Base-by-base conservation (phyloP, 2,888 invertebrate species). In the Drosophila infuscata region DNA sequence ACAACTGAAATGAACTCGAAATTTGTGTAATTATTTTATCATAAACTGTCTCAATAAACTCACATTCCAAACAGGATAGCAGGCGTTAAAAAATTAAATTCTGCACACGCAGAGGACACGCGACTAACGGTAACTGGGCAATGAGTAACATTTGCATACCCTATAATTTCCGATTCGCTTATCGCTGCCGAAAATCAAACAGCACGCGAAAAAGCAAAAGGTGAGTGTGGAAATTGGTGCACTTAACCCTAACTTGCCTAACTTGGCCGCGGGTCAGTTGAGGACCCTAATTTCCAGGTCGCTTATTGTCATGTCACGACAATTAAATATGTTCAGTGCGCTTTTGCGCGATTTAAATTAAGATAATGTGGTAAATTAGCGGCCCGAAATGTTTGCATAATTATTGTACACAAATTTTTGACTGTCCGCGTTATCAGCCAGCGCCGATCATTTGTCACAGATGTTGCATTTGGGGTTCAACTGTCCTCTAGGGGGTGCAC, bases 331-430 rank as follows among this genome's bases (percentile, higher is more conserved):
- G 72, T 70, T 70, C 84, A 87, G 38, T 77, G 87, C 84, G 79
- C 85, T 87, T 89, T 85, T 71, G 80, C 83, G 73, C 81, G 91
- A 91, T 91, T 85, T 85, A 81, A 85, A 87, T 90, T 89, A 87
- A 91, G 92, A 92, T 92, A 92, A 79, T 88, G 83, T 79, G 81
- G 82, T 84, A 91, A 92, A 92, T 92, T 92, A 92, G 92, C 91
- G 88, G 78, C 86, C 83, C 83, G 68, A 88, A 85, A 86, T 76
- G 87, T 88, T 88, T 88, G 84, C 86, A 88, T 88, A 88, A 88
- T 88, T 86, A 86, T 83, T 54, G 56, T 74, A 81, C 70, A 58
- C 62, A 62, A 46, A 70, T 65, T 68, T 81, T 87, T 68, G 67
- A 82, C 80, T 80, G 87, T 73, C 79, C 73, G 60, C 51, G 73